These are phyloP conservation scores for Leptinotarsa rubiginosa DNA, from an alignment of 2,888 invertebrate species.

Conservation along the genomic window DNA sequence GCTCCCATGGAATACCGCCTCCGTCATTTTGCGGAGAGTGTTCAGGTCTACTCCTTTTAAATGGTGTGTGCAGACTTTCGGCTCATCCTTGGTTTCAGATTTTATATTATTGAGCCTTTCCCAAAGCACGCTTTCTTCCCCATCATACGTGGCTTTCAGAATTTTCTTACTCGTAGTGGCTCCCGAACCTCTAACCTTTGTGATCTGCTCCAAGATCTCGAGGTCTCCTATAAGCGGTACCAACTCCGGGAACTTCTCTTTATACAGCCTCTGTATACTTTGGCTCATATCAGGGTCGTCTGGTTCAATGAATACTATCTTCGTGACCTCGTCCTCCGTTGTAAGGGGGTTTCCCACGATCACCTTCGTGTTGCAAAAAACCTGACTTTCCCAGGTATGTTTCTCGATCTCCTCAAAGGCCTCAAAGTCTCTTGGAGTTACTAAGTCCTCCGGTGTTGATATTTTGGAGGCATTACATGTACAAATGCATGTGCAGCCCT, in stretches of 20 bases:
- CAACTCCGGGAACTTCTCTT: slow-evolving; percentile 8
- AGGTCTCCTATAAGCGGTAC: background rate
- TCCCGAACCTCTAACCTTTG: background rate
- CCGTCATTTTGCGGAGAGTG: background rate
- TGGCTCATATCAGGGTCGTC: background rate
- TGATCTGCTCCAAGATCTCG: slow-evolving; percentile 1
- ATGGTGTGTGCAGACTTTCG: background rate
- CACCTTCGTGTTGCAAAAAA: too few species aligned
- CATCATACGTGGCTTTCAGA: background rate
- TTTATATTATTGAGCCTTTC: background rate
- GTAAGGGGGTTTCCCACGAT: too few species aligned
- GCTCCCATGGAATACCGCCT: background rate
- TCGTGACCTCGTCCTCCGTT: too few species aligned
- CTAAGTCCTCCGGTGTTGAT: too few species aligned
- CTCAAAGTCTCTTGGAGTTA: too few species aligned
- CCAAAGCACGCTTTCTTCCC: background rate
- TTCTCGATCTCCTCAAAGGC: too few species aligned
- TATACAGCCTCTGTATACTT: slow-evolving; percentile 23
- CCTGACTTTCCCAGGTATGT: too few species aligned
- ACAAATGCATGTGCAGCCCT: too few species aligned
- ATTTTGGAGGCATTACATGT: too few species aligned
- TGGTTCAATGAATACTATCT: slow-evolving; percentile 11
- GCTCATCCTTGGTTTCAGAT: background rate
- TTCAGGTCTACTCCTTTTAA: background rate
- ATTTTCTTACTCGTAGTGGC: background rate